Evolutionary conservation across 1,140 invertebrate species (phyloP).

Genomic region (Kradibia gibbosae): DNA sequence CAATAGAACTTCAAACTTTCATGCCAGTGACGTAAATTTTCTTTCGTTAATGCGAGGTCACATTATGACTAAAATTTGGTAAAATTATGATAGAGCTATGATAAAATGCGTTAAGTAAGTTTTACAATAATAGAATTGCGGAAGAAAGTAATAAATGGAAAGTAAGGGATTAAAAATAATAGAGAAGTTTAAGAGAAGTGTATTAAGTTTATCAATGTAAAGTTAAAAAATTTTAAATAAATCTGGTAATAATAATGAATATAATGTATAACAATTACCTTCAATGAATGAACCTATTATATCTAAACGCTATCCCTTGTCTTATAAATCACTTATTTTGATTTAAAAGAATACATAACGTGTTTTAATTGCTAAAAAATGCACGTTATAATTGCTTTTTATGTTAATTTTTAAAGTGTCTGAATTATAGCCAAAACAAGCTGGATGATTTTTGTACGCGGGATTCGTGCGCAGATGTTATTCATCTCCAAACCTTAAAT

Average conservation of each 20-base stretch:
- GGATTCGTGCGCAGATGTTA: constrained; percentile 19
- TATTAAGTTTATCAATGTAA: too few relatives aligned
- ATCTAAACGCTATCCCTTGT: neutral
- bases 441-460: constrained; percentile 5
- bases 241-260: neutral
- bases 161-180: too few relatives aligned
- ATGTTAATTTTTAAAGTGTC: constrained; percentile 34
- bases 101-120: too few relatives aligned
- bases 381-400: constrained; percentile 35
- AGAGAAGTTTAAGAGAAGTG: too few relatives aligned
- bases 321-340: constrained; percentile 18
- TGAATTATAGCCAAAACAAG: constrained; percentile 36
- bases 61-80: too few relatives aligned
- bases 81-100: too few relatives aligned
- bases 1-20: too few relatives aligned
- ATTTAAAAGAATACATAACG: constrained; percentile 13
- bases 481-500: constrained; percentile 25
- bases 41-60: too few relatives aligned
- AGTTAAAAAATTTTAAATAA: too few relatives aligned
- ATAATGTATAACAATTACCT: neutral
- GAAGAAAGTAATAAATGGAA: too few relatives aligned
- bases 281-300: neutral
- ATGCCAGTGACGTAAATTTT: too few relatives aligned
- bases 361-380: constrained; percentile 31
- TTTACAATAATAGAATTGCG: too few relatives aligned